phyloP scores from a whole-genome alignment of 1,140 invertebrate genomes.

The Trachymyrmex cornetzi region DNA sequence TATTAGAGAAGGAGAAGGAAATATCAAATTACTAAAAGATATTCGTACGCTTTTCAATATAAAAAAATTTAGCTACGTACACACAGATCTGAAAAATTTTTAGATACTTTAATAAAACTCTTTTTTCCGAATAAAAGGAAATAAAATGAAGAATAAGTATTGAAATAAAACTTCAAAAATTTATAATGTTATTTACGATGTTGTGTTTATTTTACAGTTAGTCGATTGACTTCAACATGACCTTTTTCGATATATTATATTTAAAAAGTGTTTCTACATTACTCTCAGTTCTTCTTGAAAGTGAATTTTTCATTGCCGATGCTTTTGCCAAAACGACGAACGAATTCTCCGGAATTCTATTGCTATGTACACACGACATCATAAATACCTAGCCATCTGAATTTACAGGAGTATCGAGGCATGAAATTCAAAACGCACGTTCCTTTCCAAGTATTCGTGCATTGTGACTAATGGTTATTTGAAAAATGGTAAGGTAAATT shows the following conservation, averaged over 20 bases:
- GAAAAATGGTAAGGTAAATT: too few species aligned
- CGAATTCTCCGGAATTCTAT: constrained; percentile 11
- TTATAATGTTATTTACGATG: background rate
- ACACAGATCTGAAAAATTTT: too few species aligned
- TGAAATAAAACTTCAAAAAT: background rate
- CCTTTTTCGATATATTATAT: background rate
- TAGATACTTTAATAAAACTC: too few species aligned
- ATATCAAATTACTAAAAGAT: background rate
- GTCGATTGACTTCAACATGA: background rate
- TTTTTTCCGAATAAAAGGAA: too few species aligned
- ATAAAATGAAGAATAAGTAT: background rate
- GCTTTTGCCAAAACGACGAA: background rate
- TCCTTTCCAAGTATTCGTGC: too few species aligned
- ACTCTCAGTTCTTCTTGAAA: background rate
- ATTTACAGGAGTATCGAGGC: too few species aligned
- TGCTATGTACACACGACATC: background rate
- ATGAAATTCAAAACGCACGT: too few species aligned
- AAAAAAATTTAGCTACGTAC: too few species aligned
- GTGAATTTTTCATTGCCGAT: background rate
- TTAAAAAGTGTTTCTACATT: background rate
- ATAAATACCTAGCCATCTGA: too few species aligned
- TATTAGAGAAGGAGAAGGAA: background rate
- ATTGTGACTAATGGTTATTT: too few species aligned
- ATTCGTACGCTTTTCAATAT: too few species aligned
- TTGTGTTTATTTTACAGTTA: background rate